Percentiles rank a stretch among this genome's conserved stretches.
phyloP scores from a whole-genome alignment of 2,888 invertebrate genomes.

The Caenorhabditis sp. region DNA sequence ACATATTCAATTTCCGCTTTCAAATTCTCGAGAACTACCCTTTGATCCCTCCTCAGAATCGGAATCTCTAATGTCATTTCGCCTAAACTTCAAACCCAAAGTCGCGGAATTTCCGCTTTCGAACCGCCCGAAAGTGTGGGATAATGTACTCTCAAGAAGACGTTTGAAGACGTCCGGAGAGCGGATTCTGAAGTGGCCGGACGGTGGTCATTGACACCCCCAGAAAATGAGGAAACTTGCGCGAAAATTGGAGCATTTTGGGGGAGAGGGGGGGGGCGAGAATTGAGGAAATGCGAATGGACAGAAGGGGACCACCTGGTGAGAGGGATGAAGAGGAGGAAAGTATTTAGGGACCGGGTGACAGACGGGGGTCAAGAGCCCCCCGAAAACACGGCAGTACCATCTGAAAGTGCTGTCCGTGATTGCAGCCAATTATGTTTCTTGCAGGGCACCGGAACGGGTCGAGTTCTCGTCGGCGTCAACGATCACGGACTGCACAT shows the following conservation, averaged over 20 bases:
- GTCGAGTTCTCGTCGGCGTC: constrained; percentile 53
- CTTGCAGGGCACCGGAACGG: constrained; percentile 43
- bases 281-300: constrained; percentile 53
- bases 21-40: no score
- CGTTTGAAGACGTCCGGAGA: constrained; percentile 37
- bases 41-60: no score
- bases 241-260: constrained; percentile 2
- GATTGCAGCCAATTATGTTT: constrained; percentile 57
- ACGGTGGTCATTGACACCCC: constrained; percentile 45
- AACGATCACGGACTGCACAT: constrained; percentile 65
- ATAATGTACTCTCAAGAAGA: constrained; percentile 37
- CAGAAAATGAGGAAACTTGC: constrained; percentile 3
- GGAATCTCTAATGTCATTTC: no score
- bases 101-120: no score
- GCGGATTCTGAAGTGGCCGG: constrained; percentile 52
- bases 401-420: constrained; percentile 46
- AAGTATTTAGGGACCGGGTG: constrained; percentile 22
- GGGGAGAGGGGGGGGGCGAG: no score
- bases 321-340: background rate
- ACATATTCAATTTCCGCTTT: no score
- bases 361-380: constrained; percentile 26
- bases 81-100: no score
- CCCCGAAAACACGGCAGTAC: no score
- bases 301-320: constrained; percentile 36
- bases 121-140: constrained; percentile 53